phyloP scores from a whole-genome alignment of 2,888 invertebrate species.

The Macrophya annulata region DNA sequence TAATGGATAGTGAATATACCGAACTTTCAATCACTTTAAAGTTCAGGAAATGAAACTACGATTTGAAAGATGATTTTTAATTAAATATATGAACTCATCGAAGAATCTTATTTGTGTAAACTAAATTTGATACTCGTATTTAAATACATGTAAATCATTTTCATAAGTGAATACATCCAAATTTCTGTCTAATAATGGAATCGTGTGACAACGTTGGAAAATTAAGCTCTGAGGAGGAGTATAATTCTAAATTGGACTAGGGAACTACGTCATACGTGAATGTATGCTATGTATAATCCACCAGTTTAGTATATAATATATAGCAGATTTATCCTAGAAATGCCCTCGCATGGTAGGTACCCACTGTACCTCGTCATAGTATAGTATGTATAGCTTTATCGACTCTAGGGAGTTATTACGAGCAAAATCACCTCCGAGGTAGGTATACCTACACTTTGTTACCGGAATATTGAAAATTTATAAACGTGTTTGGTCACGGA shows the following conservation, averaged over 20 bases:
- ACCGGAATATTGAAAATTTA: slow-evolving; percentile 27
- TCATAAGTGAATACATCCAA: background rate
- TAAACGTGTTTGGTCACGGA: background rate
- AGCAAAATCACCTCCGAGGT: slow-evolving; percentile 2
- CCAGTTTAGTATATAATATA: background rate
- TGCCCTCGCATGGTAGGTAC: background rate
- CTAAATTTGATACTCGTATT: background rate
- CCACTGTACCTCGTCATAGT: slow-evolving; percentile 9
- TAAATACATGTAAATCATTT: too few relatives aligned
- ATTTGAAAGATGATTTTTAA: background rate
- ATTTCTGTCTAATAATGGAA: slow-evolving; percentile 3
- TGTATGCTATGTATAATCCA: background rate
- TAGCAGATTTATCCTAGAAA: background rate
- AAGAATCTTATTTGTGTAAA: background rate
- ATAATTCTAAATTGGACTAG: slow-evolving; percentile 6
- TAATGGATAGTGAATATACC: too few relatives aligned
- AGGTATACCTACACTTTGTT: slow-evolving; percentile 24
- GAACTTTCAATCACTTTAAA: too few relatives aligned
- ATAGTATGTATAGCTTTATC: slow-evolving; percentile 18
- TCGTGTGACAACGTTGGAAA: background rate
- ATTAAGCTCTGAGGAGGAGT: background rate
- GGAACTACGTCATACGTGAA: background rate
- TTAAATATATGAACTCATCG: background rate
- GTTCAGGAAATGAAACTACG: too few relatives aligned
- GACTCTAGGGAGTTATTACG: slow-evolving; percentile 30